Evolutionary conservation across 1,140 invertebrate genomes (phyloP).

Genomic region (Zaprionus ghesquierei): DNA sequence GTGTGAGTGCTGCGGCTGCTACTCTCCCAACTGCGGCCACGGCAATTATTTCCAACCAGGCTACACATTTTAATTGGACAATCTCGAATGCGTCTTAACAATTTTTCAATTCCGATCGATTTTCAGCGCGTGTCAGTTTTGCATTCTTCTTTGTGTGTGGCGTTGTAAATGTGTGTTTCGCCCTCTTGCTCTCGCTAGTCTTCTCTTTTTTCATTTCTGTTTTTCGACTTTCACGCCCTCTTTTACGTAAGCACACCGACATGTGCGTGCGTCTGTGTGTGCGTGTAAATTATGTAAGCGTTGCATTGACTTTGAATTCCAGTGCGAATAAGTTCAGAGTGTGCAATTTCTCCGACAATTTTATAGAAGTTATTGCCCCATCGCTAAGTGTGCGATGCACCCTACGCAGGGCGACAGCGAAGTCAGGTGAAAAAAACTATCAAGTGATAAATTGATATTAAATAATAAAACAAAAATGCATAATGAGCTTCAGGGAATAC

Average conservation of each 20-base stretch:
- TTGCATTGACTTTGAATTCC: slow-evolving; percentile 73
- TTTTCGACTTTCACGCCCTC: slow-evolving; percentile 30
- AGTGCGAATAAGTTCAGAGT: slow-evolving; percentile 55
- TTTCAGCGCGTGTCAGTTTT: slow-evolving; percentile 29
- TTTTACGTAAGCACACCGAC: slow-evolving; percentile 56
- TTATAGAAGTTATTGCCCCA: slow-evolving; percentile 28
- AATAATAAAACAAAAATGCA: not conserved
- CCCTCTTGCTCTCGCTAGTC: not conserved
- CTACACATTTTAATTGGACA: slow-evolving; percentile 39
- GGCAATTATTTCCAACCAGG: slow-evolving; percentile 25
- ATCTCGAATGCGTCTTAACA: slow-evolving; percentile 14
- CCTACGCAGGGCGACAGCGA: slow-evolving; percentile 28
- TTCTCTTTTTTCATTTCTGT: slow-evolving; percentile 23
- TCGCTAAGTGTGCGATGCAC: not conserved
- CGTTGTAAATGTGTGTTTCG: not conserved
- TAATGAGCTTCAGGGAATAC: not conserved
- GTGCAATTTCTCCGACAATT: slow-evolving; percentile 43
- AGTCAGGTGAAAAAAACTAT: not conserved
- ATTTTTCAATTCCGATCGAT: slow-evolving; percentile 26
- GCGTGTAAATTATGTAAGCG: slow-evolving; percentile 59
- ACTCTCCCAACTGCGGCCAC: not conserved
- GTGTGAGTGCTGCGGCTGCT: not conserved
- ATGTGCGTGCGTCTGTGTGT: not conserved
- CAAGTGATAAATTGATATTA: not conserved
- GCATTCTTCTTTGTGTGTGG: slow-evolving; percentile 6